These are phyloP conservation scores for Coreoperca whiteheadi DNA, from an alignment of 2,113 vertebrate genomes.

Conservation along the genomic window DNA sequence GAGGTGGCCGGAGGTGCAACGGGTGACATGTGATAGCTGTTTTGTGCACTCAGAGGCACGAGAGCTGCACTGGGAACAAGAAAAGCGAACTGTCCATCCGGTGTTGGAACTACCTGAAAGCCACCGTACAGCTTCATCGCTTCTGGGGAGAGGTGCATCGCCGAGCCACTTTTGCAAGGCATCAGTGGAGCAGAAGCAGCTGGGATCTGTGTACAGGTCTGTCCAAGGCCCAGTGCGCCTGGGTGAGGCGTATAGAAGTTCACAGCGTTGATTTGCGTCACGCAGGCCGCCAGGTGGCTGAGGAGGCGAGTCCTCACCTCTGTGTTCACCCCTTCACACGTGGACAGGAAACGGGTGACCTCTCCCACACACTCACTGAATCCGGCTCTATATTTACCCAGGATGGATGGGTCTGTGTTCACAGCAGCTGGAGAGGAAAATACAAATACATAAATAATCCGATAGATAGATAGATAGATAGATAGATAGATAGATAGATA, in stretches of 20 bases:
- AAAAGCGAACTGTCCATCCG: constrained; percentile 93
- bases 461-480: background rate
- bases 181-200: constrained; percentile 75
- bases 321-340: constrained; percentile 92
- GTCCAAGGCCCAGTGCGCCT: constrained; percentile 82
- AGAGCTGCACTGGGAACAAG: constrained; percentile 91
- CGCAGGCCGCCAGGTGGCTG: constrained; percentile 92
- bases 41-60: constrained; percentile 81
- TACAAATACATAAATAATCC: background rate
- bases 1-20: constrained; percentile 84
- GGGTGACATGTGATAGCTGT: constrained; percentile 76
- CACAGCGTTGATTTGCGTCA: constrained; percentile 91
- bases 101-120: constrained; percentile 92
- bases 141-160: constrained; percentile 72
- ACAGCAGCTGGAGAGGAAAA: constrained; percentile 84
- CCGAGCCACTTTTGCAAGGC: constrained; percentile 84
- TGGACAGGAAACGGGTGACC: constrained; percentile 95
- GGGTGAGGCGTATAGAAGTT: constrained; percentile 86
- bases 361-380: constrained; percentile 96
- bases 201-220: constrained; percentile 80
- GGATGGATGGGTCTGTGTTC: constrained; percentile 89
- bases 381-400: constrained; percentile 94
- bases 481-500: background rate
- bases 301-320: constrained; percentile 93
- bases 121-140: constrained; percentile 86